Base-by-base conservation (phyloP, 2,797 vertebrate species). In the Thalassophryne amazonica region DNA sequence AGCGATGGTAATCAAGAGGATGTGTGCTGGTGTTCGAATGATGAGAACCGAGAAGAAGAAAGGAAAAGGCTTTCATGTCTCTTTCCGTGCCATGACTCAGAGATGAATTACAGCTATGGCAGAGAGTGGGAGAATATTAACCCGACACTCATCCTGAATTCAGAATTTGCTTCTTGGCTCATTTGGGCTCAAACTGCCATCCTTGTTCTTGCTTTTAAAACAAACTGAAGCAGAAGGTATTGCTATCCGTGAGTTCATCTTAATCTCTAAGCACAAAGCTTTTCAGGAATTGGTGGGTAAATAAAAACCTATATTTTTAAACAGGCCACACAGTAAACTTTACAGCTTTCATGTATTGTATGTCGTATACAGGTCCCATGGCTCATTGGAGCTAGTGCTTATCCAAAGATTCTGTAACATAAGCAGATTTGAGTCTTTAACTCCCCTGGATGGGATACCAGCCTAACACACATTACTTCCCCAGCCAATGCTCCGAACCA, bases 1-100 rank as follows among this genome's bases (percentile, higher is more conserved):
- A 83, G 73, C 65, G 76, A 84, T 80, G 78, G 78, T 77, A 84
- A 84, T 86, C 75, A 75, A 76, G 73, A 78, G 66, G 71, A 82
- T 76, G 76, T 66, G 45, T 52, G 49, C 24, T 2, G 55, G 46
- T 68, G 69, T 36, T 29, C 36, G 8, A 25, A 63, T 73, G 83
- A 77, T 72, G 73, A 73, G 73, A 71, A 72, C 42, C 39, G 56
- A 78, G 66, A 14, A 73, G 59, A 18, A 51, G 43, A 61, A 69
- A 62, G 70, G 63, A 76, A 69, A 53, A 61, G 52, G 63, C 73
- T 84, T 85, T 81, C 75, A 81, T 78, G 76, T 81, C 54, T 60
- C 50, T 46, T 56, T 53, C 45, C 21, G 21, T 30, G 57, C 73
- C 3, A 27, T 16, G 29, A 64, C 56, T 61, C 7, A 3, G 73